Base-by-base conservation (phyloP, 2,797 vertebrate genomes). In the Alcedo atthis region DNA sequence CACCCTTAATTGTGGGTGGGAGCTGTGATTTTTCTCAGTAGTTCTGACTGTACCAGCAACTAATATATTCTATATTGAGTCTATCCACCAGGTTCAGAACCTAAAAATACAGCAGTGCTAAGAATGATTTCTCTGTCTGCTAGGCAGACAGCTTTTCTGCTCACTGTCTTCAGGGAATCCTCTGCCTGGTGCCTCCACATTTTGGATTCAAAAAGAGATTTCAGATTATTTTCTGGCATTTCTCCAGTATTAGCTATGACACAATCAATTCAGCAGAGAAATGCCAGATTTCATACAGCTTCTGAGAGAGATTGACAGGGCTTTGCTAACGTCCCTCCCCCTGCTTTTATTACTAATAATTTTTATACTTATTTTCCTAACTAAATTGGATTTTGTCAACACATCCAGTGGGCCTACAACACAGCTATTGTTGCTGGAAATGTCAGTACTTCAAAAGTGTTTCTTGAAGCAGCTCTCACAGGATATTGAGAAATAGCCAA, bases 341-440 rank as follows among this genome's bases (percentile, higher is more conserved):
- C 51, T 21, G 53, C 26, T 46, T 62, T 79, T 69, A 88, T 78
- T 86, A 53, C 70, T 81, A 85, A 94, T 87, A 7, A 49, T 87
- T 92, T 90, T 85, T 54, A 71, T 64, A 32, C 2, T 1, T 6
- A 5, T 78, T 80, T 88, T 51, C 58, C 74, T 57, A 81, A 83
- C 11, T 67, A 69, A 78, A 79, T 85, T 59, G 92, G 51, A 86
- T 92, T 94, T 84, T 89, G 67, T 92, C 45, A 84, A 33, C 59
- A 61, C n/a, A 81, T 58, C 37, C 81, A 77, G 33, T 30, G 68
- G 51, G 51, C 35, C 90, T 74, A 81, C 80, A 79, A 77, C 57
- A 54, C 42, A 43, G 53, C 57, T 45, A 74, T 58, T 96, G 73
- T 81, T 87, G 70, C 58, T 87, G 79, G 80, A 97, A 96, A 96